Evolutionary conservation across 2,797 vertebrate species (phyloP).

Genomic region (Geotrypetes seraphini): DNA sequence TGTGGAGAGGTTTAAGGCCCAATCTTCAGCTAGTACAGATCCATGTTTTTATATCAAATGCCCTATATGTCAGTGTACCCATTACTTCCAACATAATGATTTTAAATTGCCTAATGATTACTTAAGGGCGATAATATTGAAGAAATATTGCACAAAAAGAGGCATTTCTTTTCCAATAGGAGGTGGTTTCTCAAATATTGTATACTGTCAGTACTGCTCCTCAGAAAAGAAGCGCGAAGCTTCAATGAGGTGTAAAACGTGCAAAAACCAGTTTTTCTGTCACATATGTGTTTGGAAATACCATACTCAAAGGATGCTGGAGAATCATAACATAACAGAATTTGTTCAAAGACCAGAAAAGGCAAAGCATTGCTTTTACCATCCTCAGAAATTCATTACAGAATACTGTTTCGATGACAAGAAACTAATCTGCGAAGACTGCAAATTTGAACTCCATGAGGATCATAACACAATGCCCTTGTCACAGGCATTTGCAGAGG

Average conservation of each 20-base stretch:
- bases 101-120: slow-evolving; percentile 42
- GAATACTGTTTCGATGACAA: slow-evolving; percentile 39
- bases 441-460: slow-evolving; percentile 23
- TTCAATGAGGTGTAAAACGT: too few species aligned
- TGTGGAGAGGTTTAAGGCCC: slow-evolving; percentile 22
- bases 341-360: slow-evolving; percentile 26
- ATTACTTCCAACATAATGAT: slow-evolving; percentile 32
- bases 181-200: too few species aligned
- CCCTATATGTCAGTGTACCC: slow-evolving; percentile 31
- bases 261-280: slow-evolving; percentile 25
- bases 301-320: slow-evolving; percentile 21
- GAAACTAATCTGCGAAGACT: slow-evolving; percentile 29
- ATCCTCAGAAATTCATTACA: slow-evolving; percentile 23
- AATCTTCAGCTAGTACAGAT: slow-evolving; percentile 33
- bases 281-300: slow-evolving; percentile 29
- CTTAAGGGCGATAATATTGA: slow-evolving; percentile 33
- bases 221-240: too few species aligned
- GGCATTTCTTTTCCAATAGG: not conserved
- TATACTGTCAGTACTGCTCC: too few species aligned
- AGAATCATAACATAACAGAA: slow-evolving; percentile 39
- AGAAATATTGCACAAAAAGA: slow-evolving; percentile 25
- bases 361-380: slow-evolving; percentile 31
- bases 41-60: slow-evolving; percentile 40
- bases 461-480: slow-evolving; percentile 29
- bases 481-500: slow-evolving; percentile 15